phyloP scores from a whole-genome alignment of 2,113 vertebrate genomes.

The Cololabis saira region DNA sequence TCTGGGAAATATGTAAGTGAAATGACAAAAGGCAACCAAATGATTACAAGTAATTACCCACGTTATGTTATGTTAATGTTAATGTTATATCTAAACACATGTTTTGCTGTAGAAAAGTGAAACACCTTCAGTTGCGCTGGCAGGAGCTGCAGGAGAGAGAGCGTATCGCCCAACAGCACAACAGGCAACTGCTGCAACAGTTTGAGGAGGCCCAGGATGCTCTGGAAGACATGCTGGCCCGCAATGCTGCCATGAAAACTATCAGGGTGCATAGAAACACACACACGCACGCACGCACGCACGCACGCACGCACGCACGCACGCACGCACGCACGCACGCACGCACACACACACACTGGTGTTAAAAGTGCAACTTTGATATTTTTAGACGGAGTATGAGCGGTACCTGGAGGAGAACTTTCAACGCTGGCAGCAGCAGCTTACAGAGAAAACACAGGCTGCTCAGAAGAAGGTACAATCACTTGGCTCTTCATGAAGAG shows the following conservation, averaged over 20 bases:
- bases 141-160: conserved; percentile 75
- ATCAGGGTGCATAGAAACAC: conserved; percentile 64
- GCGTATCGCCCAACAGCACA: conserved; percentile 60
- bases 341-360: too few species aligned
- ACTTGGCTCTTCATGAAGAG: background rate
- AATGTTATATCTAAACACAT: background rate
- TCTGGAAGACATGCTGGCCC: conserved; percentile 68
- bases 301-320: background rate
- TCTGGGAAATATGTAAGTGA: conserved; percentile 53
- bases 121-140: conserved; percentile 65
- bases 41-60: background rate
- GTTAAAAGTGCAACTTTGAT: conserved; percentile 6
- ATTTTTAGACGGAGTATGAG: conserved; percentile 76
- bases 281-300: background rate
- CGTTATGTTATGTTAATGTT: background rate
- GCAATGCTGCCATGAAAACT: conserved; percentile 73
- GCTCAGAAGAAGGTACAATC: conserved; percentile 57
- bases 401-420: conserved; percentile 63
- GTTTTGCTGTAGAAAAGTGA: conserved; percentile 35
- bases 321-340: background rate
- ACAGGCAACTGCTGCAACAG: conserved; percentile 76
- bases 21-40: background rate
- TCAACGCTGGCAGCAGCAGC: conserved; percentile 67
- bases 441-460: conserved; percentile 56
- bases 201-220: conserved; percentile 77